Conservation (phyloP, 2,113 vertebrate genomes). For the Aphyosemion australe region DNA sequence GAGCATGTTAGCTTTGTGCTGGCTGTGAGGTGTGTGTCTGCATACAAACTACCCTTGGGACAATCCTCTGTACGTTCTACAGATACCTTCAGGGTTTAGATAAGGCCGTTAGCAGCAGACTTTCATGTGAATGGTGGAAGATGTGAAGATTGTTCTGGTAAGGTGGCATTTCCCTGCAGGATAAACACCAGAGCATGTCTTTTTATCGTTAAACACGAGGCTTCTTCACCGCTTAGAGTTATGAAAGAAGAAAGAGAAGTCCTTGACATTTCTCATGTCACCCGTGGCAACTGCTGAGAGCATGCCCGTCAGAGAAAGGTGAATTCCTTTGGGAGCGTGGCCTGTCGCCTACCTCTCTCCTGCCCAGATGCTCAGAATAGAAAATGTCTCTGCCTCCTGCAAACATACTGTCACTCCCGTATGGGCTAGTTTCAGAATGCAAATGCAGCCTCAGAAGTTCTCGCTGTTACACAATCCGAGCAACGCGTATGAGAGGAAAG, state of each 20-base stretch:
- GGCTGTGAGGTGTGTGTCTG: slow-evolving; percentile 41
- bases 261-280: slow-evolving; percentile 72
- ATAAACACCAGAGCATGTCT: slow-evolving; percentile 1
- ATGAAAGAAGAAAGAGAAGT: slow-evolving; percentile 42
- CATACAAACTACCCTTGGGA: slow-evolving; percentile 48
- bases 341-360: slow-evolving; percentile 36
- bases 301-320: slow-evolving; percentile 68
- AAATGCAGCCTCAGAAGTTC: slow-evolving; percentile 30
- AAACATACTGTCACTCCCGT: slow-evolving; percentile 37
- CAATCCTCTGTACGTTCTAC: slow-evolving; percentile 33
- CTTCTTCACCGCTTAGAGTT: slow-evolving; percentile 37
- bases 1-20: slow-evolving; percentile 41
- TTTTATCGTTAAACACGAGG: slow-evolving; percentile 7
- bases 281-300: slow-evolving; percentile 71
- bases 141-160: slow-evolving; percentile 5
- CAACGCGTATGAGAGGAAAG: not conserved
- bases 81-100: slow-evolving; percentile 39
- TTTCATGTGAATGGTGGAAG: slow-evolving; percentile 8
- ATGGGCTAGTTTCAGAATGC: slow-evolving; percentile 35
- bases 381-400: slow-evolving; percentile 55
- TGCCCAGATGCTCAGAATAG: slow-evolving; percentile 66
- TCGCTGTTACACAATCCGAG: not conserved
- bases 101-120: slow-evolving; percentile 21
- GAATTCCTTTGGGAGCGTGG: slow-evolving; percentile 68
- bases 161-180: slow-evolving; percentile 14